Evolutionary conservation across 2,113 vertebrate genomes (phyloP).

Genomic region (Morphnarchus princeps): DNA sequence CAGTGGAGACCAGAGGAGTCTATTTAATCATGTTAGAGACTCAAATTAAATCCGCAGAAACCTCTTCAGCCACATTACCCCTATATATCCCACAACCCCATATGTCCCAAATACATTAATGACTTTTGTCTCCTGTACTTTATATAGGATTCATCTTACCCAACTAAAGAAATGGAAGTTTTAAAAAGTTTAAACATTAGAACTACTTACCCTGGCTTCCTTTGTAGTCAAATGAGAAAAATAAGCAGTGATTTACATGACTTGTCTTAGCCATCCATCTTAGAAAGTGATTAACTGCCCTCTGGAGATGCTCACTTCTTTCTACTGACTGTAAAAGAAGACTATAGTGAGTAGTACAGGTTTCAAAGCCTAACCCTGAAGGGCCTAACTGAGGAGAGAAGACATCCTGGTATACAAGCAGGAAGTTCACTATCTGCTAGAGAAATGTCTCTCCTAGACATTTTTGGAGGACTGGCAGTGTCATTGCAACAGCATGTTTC

Average conservation of each 20-base stretch:
- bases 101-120: not conserved
- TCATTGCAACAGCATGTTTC: not conserved
- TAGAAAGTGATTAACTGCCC: not conserved
- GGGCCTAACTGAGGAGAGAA: not conserved
- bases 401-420: not conserved
- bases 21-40: not conserved
- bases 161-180: not conserved
- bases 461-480: not conserved
- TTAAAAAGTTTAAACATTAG: not conserved
- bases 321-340: not conserved
- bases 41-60: not conserved
- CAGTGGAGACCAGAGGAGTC: not conserved
- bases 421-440: not conserved
- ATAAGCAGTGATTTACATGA: not conserved
- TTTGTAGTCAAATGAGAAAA: not conserved
- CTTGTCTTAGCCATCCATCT: not conserved
- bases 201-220: not conserved
- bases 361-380: not conserved
- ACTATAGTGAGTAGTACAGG: not conserved
- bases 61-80: not conserved
- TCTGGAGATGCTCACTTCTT: not conserved
- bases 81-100: not conserved
- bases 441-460: not conserved
- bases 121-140: not conserved
- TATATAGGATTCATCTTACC: not conserved